These are phyloP conservation scores for Phocides pigmalion DNA, from an alignment of 1,140 invertebrate species.

Conservation along the genomic window DNA sequence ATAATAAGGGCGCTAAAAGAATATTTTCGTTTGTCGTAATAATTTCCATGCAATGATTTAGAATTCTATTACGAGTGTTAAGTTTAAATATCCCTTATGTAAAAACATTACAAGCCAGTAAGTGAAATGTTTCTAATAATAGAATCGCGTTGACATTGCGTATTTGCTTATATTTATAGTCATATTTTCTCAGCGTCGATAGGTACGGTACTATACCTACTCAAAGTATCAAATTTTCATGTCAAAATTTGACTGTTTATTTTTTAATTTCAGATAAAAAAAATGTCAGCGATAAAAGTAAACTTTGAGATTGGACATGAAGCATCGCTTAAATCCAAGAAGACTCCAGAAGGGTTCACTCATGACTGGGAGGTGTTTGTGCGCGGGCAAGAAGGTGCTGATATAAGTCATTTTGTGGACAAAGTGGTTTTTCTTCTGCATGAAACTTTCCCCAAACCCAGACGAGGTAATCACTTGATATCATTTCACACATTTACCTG, in stretches of 20 bases:
- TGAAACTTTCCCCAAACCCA: slow-evolving; percentile 95
- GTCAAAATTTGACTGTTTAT: slow-evolving; percentile 3
- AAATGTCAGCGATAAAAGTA: slow-evolving; percentile 90
- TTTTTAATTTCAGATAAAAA: slow-evolving; percentile 51
- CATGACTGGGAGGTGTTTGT: slow-evolving; percentile 99
- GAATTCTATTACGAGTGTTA: slow-evolving; percentile 39
- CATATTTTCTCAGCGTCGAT: slow-evolving; percentile 44
- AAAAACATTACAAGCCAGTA: slow-evolving; percentile 20
- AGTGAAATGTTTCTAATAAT: slow-evolving; percentile 36
- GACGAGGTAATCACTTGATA: slow-evolving; percentile 86
- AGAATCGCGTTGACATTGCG: slow-evolving; percentile 36
- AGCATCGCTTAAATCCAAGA: slow-evolving; percentile 90
- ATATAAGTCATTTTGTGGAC: slow-evolving; percentile 96
- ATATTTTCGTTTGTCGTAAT: slow-evolving; percentile 63
- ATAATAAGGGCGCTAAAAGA: slow-evolving; percentile 83
- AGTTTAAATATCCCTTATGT: slow-evolving; percentile 34
- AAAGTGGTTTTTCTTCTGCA: slow-evolving; percentile 97
- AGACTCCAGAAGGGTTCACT: slow-evolving; percentile 94
- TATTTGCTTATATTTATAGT: slow-evolving; percentile 41
- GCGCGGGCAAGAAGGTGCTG: slow-evolving; percentile 91
- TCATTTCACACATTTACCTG: neutral
- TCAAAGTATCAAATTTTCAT: slow-evolving; percentile 25
- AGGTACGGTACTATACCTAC: neutral
- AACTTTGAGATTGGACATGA: slow-evolving; percentile 96
- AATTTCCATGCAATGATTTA: slow-evolving; percentile 45